Base-by-base conservation (phyloP, 2,797 vertebrate species). In the Taenioides sp. region DNA sequence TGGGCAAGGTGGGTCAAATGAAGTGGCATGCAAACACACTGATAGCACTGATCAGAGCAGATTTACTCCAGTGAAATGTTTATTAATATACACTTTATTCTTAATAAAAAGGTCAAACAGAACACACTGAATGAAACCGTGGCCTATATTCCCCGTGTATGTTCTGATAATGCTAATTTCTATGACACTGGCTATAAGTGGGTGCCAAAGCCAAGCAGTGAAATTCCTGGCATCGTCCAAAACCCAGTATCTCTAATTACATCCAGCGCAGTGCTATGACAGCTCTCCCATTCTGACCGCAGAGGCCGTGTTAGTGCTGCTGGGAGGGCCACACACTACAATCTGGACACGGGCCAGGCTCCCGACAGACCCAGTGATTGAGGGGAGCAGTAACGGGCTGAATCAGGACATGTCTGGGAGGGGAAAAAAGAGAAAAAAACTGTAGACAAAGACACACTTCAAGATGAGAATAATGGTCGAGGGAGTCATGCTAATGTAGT, bases 381-480 rank as follows among this genome's bases (percentile, higher is more conserved):
- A 93, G 85, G 80, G 86, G 70, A 11, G 20, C 72, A 73, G 34
- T 7, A 60, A 49, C 72, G 63, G 84, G 77, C 87, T 76, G 80
- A 88, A 83, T 83, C 78, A 69, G 22, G 73, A 14, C 22, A 23
- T 2, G 78, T 85, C 84, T 81, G 76, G 73, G 65, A 78, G 67
- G 1, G 28, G 10, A 61, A n/a, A 63, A 62, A 62, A 37, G 1
- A 20, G 10, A n/a, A 11, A 62, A 37, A 70, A 78, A 54, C 77
- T 69, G 11, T 71, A 91, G 86, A 94, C 93, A 94, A 93, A 93
- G 91, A 79, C 79, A 80, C 14, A 75, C 77, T 64, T 77, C 50
- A 14, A 61, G 71, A 74, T 70, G 74, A 81, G 76, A 75, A 52
- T 73, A 23, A 7, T 49, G 47, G 65, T 57, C 47, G 74, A 70